Percentiles rank a stretch among this genome's conserved stretches.
phyloP scores from a whole-genome alignment of 2,797 vertebrate species.

The Schizopygopsis pylzovi region DNA sequence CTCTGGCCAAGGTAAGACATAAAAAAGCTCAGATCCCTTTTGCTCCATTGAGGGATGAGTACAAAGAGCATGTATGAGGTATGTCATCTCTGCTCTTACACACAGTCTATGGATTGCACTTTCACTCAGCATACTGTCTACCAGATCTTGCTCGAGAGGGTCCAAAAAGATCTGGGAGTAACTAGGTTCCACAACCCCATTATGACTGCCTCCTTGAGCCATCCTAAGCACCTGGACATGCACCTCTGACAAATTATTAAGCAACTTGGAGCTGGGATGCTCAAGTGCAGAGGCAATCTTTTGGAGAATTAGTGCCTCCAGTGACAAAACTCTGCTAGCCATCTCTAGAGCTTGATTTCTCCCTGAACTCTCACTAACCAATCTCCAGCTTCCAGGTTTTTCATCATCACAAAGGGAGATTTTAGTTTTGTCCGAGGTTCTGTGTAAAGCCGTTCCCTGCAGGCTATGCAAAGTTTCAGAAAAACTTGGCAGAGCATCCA shows the following conservation, averaged over 20 bases:
- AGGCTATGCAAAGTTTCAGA: conserved; percentile 76
- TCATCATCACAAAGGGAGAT: conserved; percentile 9
- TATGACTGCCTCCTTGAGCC: conserved; percentile 9
- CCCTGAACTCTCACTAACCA: background rate
- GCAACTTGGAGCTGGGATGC: conserved; percentile 71
- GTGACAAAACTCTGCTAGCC: conserved; percentile 69
- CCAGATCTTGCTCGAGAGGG: conserved; percentile 29
- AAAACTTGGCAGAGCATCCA: conserved; percentile 70
- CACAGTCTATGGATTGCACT: conserved; percentile 65
- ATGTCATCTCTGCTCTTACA: conserved; percentile 86
- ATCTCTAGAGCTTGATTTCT: conserved; percentile 37
- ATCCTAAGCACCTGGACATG: conserved; percentile 37
- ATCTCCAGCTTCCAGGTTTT: background rate
- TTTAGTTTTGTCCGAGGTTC: background rate
- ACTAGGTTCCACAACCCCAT: background rate
- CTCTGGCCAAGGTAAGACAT: conserved; percentile 69
- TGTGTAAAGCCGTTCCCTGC: conserved; percentile 76
- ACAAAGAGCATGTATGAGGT: conserved; percentile 80
- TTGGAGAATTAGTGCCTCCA: conserved; percentile 83
- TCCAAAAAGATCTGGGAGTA: conserved; percentile 40
- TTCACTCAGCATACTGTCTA: conserved; percentile 55
- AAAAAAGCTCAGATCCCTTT: conserved; percentile 71
- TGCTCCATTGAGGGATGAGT: conserved; percentile 63
- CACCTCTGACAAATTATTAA: conserved; percentile 60
- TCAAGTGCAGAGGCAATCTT: conserved; percentile 84